These are phyloP conservation scores for Mionectes macconnelli DNA, from an alignment of 2,113 vertebrate species.

Conservation along the genomic window DNA sequence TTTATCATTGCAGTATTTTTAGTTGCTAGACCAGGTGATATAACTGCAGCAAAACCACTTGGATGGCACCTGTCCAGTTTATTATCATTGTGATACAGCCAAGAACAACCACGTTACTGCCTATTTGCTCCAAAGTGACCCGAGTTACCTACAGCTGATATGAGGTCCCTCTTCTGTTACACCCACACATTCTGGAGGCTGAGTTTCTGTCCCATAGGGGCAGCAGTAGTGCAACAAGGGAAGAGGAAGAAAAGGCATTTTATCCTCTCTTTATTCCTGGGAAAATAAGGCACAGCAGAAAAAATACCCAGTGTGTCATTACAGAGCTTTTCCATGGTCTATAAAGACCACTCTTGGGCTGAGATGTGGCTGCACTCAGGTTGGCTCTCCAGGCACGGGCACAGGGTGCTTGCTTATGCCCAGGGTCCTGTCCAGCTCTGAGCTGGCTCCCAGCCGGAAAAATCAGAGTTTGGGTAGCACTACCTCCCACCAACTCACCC, in stretches of 20 bases:
- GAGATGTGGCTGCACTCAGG: neutral
- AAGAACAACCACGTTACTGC: neutral
- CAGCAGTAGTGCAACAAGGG: neutral
- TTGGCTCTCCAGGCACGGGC: neutral
- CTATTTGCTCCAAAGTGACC: neutral
- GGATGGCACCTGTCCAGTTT: neutral
- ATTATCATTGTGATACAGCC: neutral
- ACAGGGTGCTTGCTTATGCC: neutral
- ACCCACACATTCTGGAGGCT: neutral
- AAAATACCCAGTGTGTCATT: neutral
- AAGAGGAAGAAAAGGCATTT: neutral
- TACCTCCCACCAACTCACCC: neutral
- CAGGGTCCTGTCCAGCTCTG: neutral
- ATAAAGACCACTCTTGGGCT: neutral
- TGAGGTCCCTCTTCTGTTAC: neutral
- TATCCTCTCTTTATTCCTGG: neutral
- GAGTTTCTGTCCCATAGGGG: neutral
- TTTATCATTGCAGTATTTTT: neutral
- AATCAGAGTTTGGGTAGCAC: neutral
- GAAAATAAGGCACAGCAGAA: neutral
- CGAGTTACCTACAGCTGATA: accelerated
- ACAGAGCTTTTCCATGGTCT: neutral
- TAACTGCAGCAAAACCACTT: neutral
- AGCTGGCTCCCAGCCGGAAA: neutral
- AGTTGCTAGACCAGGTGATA: neutral